These are phyloP conservation scores for Ostrea denselamellosa DNA, from an alignment of 1,140 invertebrate species.

Conservation along the genomic window DNA sequence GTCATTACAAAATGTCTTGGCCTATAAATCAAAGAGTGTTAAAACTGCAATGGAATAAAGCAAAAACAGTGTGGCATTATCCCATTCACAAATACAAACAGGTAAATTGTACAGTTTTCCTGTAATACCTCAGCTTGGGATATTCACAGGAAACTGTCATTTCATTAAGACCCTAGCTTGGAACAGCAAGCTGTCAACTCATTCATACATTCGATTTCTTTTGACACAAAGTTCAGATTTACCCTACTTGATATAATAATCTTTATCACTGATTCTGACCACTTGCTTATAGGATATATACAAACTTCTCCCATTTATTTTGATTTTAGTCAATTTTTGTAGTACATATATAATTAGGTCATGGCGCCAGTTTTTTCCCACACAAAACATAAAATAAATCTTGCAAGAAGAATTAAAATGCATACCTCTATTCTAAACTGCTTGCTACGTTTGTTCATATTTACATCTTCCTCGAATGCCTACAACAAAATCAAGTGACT, in stretches of 20 bases:
- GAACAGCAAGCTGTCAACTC: neutral
- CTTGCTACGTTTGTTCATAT: conserved; percentile 61
- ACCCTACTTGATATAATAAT: no score
- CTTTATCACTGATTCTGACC: no score
- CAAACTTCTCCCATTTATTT: no score
- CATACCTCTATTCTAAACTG: conserved; percentile 71
- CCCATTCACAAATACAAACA: no score
- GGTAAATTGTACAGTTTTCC: no score
- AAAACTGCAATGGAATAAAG: no score
- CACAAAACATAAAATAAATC: neutral
- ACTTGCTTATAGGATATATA: no score
- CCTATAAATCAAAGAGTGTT: no score
- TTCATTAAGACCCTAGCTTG: conserved; percentile 1
- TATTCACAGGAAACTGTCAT: neutral
- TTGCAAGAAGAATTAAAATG: neutral
- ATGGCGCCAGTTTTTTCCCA: conserved; percentile 24
- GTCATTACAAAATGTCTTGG: no score
- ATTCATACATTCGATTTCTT: neutral
- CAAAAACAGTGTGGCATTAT: no score
- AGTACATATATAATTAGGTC: conserved; percentile 14
- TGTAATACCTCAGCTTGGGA: neutral
- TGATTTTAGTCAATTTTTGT: neutral
- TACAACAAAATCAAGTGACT: conserved; percentile 52
- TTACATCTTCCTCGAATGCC: conserved; percentile 65
- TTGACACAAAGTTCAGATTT: neutral